Conservation (phyloP, 2,797 vertebrate genomes). For the Otolemur crassicaudatus region DNA sequence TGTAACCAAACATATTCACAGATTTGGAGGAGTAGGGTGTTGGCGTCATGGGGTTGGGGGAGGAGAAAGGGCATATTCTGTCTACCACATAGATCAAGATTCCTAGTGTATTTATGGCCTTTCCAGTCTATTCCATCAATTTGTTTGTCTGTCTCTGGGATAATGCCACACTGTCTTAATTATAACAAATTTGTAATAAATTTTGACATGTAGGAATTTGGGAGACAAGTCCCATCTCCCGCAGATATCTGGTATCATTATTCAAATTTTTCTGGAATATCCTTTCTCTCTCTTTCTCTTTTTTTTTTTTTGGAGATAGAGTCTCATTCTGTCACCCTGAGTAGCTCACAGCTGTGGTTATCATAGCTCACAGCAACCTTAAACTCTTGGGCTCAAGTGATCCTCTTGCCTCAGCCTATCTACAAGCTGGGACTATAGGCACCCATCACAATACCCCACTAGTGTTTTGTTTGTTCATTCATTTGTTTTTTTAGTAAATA, state of each 20-base stretch:
- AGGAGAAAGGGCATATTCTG: background rate
- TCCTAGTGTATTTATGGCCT: background rate
- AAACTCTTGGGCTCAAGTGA: too few species aligned
- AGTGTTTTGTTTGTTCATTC: too few species aligned
- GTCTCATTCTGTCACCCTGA: too few species aligned
- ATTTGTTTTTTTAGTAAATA: too few species aligned
- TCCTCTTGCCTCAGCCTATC: too few species aligned
- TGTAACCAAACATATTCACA: background rate
- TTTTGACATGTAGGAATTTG: background rate
- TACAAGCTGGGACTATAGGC: too few species aligned
- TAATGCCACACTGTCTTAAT: background rate
- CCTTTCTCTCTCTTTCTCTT: background rate
- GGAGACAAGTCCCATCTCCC: background rate
- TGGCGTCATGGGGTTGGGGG: background rate
- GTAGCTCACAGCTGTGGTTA: too few species aligned
- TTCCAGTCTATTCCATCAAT: background rate
- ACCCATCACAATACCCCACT: too few species aligned
- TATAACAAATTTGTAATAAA: constrained; percentile 25
- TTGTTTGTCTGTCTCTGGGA: background rate
- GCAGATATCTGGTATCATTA: background rate
- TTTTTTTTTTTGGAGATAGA: too few species aligned
- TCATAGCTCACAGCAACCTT: too few species aligned
- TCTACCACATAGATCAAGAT: background rate
- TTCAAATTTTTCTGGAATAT: background rate
- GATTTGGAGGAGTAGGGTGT: background rate